These are phyloP conservation scores for Corythoichthys intestinalis DNA, from an alignment of 2,113 vertebrate genomes.

Conservation along the genomic window DNA sequence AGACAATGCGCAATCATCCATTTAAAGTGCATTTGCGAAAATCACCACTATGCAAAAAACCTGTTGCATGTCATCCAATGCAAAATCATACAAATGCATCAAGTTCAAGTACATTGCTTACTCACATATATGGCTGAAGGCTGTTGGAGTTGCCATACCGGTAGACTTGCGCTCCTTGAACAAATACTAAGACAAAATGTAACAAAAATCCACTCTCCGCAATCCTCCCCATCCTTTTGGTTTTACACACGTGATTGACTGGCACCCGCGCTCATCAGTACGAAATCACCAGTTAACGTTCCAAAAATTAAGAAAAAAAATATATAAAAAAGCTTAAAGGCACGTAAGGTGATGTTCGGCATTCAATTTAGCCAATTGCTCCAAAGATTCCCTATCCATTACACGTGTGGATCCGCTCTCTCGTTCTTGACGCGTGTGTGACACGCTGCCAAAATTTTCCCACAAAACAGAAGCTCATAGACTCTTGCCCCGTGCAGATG, in stretches of 20 bases:
- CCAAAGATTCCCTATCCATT: slow-evolving; percentile 14
- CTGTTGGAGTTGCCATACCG: slow-evolving; percentile 48
- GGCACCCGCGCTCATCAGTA: slow-evolving; percentile 17
- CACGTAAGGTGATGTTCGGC: slow-evolving; percentile 12
- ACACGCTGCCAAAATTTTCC: slow-evolving; percentile 14
- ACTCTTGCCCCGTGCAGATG: slow-evolving; percentile 42
- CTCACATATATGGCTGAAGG: slow-evolving; percentile 85
- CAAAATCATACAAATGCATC: background rate
- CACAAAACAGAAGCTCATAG: slow-evolving; percentile 25
- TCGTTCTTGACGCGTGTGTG: background rate
- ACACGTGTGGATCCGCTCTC: slow-evolving; percentile 4
- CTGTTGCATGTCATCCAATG: background rate
- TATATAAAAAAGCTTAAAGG: background rate
- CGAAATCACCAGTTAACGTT: background rate
- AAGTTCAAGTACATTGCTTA: slow-evolving; percentile 36
- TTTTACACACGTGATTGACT: slow-evolving; percentile 1
- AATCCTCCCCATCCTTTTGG: slow-evolving; percentile 18
- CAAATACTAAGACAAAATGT: slow-evolving; percentile 50
- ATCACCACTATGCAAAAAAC: background rate
- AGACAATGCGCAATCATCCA: background rate
- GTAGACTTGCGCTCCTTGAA: slow-evolving; percentile 43
- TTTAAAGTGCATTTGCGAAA: background rate
- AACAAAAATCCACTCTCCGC: slow-evolving; percentile 52
- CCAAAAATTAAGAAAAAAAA: background rate
- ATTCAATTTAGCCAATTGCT: slow-evolving; percentile 13